These are phyloP conservation scores for Athalia rosae DNA, from an alignment of 2,888 invertebrate genomes.

Conservation along the genomic window DNA sequence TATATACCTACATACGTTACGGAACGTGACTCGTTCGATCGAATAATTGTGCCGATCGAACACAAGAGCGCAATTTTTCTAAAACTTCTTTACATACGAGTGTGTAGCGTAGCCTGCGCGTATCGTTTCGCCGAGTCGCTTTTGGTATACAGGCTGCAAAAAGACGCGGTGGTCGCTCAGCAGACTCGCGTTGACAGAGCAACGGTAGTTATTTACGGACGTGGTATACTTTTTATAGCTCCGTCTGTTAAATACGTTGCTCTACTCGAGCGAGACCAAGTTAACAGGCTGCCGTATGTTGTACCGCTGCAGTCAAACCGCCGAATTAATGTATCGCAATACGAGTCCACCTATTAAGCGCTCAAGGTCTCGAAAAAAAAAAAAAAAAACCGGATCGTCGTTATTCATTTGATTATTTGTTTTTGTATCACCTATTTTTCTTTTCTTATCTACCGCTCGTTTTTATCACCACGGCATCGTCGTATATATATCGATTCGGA, in stretches of 20 bases:
- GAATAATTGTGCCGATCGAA: too few species aligned
- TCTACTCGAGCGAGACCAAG: slow-evolving; percentile 44
- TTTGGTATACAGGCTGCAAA: slow-evolving; percentile 4
- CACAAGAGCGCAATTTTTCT: too few species aligned
- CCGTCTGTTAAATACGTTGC: slow-evolving; percentile 43
- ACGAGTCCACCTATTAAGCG: slow-evolving; percentile 21
- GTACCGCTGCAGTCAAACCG: slow-evolving; percentile 3
- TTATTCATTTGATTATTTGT: neutral
- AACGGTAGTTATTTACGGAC: slow-evolving; percentile 42
- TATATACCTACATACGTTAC: too few species aligned
- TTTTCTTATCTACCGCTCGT: neutral
- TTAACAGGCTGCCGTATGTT: slow-evolving; percentile 22
- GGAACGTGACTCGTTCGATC: too few species aligned
- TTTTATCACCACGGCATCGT: too few species aligned
- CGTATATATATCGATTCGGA: too few species aligned
- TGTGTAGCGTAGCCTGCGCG: too few species aligned
- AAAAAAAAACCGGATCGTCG: neutral
- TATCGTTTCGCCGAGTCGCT: too few species aligned
- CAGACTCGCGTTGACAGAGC: slow-evolving; percentile 36
- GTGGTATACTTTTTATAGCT: slow-evolving; percentile 34
- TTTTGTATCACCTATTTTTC: neutral
- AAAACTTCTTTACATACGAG: too few species aligned
- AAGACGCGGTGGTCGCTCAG: neutral
- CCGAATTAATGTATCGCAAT: slow-evolving; percentile 23
- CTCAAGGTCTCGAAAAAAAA: slow-evolving; percentile 23